A percentile compares a stretch with the other conserved stretches of the same genome.
Conservation (phyloP, 2,797 vertebrate species). For the Alauda arvensis region DNA sequence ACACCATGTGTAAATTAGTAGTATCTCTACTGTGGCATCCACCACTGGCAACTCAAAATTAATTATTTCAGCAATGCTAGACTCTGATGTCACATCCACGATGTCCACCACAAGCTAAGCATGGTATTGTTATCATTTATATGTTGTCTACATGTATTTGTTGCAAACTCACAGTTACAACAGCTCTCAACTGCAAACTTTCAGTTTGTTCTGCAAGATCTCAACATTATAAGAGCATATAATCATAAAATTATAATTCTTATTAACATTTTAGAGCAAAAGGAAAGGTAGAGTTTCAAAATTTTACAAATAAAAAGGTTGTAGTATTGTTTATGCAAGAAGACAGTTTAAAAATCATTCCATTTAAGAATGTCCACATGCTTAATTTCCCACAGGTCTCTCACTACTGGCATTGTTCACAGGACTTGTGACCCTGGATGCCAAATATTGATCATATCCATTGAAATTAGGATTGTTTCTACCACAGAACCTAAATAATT, state of each 20-base stretch:
- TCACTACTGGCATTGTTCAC: background rate
- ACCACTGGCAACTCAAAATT: background rate
- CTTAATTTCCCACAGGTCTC: background rate
- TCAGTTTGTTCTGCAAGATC: background rate
- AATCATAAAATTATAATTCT: background rate
- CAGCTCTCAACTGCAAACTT: background rate
- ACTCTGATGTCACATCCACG: background rate
- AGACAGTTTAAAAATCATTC: background rate
- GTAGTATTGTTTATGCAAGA: background rate
- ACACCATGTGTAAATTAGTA: background rate
- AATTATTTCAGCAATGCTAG: background rate
- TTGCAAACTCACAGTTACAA: background rate
- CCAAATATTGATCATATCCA: background rate
- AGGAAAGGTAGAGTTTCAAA: background rate
- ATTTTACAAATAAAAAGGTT: background rate
- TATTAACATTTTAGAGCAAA: background rate
- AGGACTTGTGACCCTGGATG: background rate
- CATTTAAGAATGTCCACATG: background rate
- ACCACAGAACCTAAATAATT: background rate
- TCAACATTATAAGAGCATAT: background rate
- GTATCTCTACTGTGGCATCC: background rate
- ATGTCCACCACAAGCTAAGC: background rate
- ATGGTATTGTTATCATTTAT: background rate
- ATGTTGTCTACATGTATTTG: background rate
- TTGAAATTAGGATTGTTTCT: background rate